Evolutionary conservation across 2,888 invertebrate species (phyloP), one percentile per base, ranked within the genome.

Genomic region (Andrena bucephala): DNA sequence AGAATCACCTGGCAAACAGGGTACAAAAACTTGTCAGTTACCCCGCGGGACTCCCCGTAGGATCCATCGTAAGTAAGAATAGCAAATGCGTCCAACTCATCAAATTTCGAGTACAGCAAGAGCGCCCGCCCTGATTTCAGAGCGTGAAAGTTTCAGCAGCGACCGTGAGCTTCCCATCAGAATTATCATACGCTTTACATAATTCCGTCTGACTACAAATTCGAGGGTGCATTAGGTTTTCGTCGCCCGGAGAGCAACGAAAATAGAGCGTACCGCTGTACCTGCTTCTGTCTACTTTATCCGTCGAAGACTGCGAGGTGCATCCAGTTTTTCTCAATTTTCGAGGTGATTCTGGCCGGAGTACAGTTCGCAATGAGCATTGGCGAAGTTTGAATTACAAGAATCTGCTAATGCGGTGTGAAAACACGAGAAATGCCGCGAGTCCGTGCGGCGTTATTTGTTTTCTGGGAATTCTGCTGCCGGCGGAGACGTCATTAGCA

Each of bases 161-260:
- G 2, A 31, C 59, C 36, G 20, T 27, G 33, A 10, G 27, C 13
- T 76, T 48, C 65, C 57, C 42, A 24, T 54, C 31, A 13, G n/a
- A 65, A 72, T 72, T 72, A 77, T 68, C 78, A 68, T 59, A 65
- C 29, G 24, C 29, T 81, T 57, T 72, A 50, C 67, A 68, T 68
- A 77, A 71, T 67, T 50, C 66, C 70, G 29, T n/a, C 10, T 8
- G n/a, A 16, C 62, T 52, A 33, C 48, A 67, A 77, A 74, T 62
- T 67, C 59, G 7, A 10, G 27, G 42, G 16, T 7, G 42, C 20
- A 29, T 71, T 59, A 65, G 59, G 65, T 57, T 29, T 48, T n/a
- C 24, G 16, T 8, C 1, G 31, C 10, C 36, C n/a, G 3, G 13
- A 2, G 8, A 10, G 2, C 10, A 42, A 54, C n/a, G 60, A 48